Conservation (phyloP, 2,888 invertebrate species). For the Actias luna region DNA sequence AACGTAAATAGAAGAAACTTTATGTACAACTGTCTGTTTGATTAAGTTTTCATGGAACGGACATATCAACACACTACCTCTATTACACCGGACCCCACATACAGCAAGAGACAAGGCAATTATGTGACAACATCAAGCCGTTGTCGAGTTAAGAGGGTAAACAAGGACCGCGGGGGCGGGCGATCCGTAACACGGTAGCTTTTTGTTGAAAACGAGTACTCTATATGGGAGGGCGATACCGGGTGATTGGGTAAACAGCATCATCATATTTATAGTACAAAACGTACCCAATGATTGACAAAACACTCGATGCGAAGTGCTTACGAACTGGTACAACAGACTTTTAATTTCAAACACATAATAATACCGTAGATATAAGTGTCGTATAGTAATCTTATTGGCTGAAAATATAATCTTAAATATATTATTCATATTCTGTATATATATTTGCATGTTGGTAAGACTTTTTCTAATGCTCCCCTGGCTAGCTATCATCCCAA, state of each 20-base stretch:
- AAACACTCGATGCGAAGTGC: not conserved
- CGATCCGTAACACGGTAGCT: conserved; percentile 61
- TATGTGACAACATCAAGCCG: conserved; percentile 61
- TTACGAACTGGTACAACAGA: not conserved
- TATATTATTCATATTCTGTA: too few species aligned
- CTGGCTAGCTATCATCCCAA: too few species aligned
- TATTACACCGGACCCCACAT: conserved; percentile 53
- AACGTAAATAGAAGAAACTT: not conserved
- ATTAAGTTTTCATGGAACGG: conserved; percentile 8
- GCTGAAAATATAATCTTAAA: too few species aligned
- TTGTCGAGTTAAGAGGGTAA: conserved; percentile 56
- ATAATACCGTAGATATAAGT: not conserved
- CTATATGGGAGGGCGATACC: conserved; percentile 45
- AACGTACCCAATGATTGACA: not conserved
- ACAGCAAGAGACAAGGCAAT: conserved; percentile 48
- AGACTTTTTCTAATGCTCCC: too few species aligned
- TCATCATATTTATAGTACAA: not conserved
- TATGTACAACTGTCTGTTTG: not conserved
- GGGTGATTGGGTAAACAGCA: conserved; percentile 29
- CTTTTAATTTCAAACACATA: not conserved
- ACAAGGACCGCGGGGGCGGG: conserved; percentile 51
- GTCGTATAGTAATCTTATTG: too few species aligned
- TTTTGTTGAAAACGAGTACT: conserved; percentile 32
- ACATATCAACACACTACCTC: conserved; percentile 34
- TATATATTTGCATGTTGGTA: too few species aligned